Evolutionary conservation across 92 coral and sea anemone species (phyloP).

Genomic region (Palythoa grandiflora): DNA sequence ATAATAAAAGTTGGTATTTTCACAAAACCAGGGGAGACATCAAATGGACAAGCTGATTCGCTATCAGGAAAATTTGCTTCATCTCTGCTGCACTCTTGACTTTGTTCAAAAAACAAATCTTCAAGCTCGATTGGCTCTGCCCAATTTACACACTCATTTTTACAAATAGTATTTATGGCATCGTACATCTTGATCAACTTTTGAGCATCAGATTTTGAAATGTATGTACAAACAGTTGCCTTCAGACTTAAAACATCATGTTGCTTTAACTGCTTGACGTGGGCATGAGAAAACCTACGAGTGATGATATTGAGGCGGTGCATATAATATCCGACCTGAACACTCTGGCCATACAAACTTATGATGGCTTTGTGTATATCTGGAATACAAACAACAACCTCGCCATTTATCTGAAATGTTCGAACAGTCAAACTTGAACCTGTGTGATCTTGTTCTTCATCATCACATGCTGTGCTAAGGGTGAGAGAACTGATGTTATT

Average conservation of each 20-base stretch:
- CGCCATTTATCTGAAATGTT: constrained; percentile 70
- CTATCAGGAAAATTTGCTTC: background rate
- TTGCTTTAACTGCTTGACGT: constrained; percentile 76
- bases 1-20: constrained; percentile 73
- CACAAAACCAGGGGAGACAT: constrained; percentile 29
- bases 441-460: background rate
- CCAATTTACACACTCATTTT: constrained; percentile 67
- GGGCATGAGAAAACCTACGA: constrained; percentile 71
- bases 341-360: constrained; percentile 81
- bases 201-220: constrained; percentile 79
- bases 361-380: constrained; percentile 84
- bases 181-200: constrained; percentile 82
- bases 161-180: constrained; percentile 52
- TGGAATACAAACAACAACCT: constrained; percentile 83
- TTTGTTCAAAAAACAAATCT: constrained; percentile 28
- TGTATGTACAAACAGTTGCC: constrained; percentile 87
- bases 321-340: constrained; percentile 82
- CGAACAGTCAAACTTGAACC: constrained; percentile 55
- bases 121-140: constrained; percentile 73
- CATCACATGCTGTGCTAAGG: background rate
- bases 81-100: constrained; percentile 21
- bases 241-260: constrained; percentile 77
- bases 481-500: background rate
- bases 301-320: constrained; percentile 77
- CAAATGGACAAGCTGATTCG: background rate